phyloP scores from a whole-genome alignment of 2,888 invertebrate species.

The Andrena chrysosceles region DNA sequence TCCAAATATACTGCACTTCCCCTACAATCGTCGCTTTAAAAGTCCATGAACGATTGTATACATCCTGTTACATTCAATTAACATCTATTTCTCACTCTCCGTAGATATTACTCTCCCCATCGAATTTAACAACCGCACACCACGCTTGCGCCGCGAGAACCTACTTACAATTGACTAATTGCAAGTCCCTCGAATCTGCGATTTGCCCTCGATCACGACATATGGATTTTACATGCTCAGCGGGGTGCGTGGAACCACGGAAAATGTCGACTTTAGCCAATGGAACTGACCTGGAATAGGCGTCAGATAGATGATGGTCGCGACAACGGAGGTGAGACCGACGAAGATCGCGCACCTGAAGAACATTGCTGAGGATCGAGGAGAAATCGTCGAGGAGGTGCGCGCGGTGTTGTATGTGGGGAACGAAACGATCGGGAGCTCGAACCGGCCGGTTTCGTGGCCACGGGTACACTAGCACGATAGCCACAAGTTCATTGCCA shows the following conservation, averaged over 20 bases:
- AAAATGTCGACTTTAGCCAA: neutral
- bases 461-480: constrained; percentile 79
- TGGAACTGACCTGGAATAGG: constrained; percentile 88
- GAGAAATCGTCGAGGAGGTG: neutral
- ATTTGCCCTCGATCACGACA: neutral
- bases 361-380: constrained; percentile 80
- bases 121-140: neutral
- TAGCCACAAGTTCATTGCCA: constrained; percentile 83
- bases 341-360: constrained; percentile 89
- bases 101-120: too few species aligned
- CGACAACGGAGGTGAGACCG: constrained; percentile 89
- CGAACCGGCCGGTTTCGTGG: constrained; percentile 79
- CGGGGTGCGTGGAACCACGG: neutral
- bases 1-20: too few species aligned
- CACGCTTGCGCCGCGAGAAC: too few species aligned
- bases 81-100: too few species aligned
- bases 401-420: constrained; percentile 10
- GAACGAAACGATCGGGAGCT: constrained; percentile 51
- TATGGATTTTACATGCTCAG: neutral
- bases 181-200: neutral
- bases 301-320: constrained; percentile 90
- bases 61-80: too few species aligned
- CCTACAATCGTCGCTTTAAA: too few species aligned
- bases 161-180: neutral
- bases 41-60: too few species aligned